phyloP scores from a whole-genome alignment of 1,140 invertebrate genomes.

The Bombus vancouverensis region DNA sequence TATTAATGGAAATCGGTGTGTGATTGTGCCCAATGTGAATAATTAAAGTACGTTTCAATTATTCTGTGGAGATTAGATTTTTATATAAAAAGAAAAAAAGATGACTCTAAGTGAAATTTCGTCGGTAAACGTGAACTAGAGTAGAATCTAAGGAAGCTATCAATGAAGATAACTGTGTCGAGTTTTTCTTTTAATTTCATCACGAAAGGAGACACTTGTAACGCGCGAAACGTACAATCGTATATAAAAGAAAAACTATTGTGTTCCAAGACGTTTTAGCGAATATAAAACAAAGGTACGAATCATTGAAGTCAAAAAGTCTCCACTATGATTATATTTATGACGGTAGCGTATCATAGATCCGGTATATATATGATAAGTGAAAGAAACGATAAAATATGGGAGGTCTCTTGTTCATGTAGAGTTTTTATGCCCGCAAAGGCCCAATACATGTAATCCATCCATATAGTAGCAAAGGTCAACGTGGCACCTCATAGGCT shows the following conservation, averaged over 20 bases:
- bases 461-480: conserved; percentile 78
- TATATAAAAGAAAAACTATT: conserved; percentile 27
- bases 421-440: conserved; percentile 78
- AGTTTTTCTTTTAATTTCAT: background rate
- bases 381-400: conserved; percentile 62
- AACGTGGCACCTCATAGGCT: conserved; percentile 66
- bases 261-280: conserved; percentile 47
- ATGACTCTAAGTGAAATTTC: conserved; percentile 3
- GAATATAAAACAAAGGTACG: conserved; percentile 18
- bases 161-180: background rate
- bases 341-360: conserved; percentile 52
- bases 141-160: conserved; percentile 8
- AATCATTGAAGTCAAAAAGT: conserved; percentile 49
- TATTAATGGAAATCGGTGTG: conserved; percentile 39
- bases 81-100: conserved; percentile 36
- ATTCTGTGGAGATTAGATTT: conserved; percentile 57
- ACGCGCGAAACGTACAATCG: conserved; percentile 33
- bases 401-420: conserved; percentile 73
- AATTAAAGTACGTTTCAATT: conserved; percentile 46
- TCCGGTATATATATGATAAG: conserved; percentile 60
- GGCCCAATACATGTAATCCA: conserved; percentile 80
- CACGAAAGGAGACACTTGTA: background rate
- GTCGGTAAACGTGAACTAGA: conserved; percentile 1
- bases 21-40: conserved; percentile 52
- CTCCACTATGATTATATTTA: conserved; percentile 49